Percentiles rank a stretch among this genome's conserved stretches.
These are phyloP conservation scores for Phoxinus phoxinus DNA, from an alignment of 2,113 vertebrate genomes.

Conservation along the genomic window DNA sequence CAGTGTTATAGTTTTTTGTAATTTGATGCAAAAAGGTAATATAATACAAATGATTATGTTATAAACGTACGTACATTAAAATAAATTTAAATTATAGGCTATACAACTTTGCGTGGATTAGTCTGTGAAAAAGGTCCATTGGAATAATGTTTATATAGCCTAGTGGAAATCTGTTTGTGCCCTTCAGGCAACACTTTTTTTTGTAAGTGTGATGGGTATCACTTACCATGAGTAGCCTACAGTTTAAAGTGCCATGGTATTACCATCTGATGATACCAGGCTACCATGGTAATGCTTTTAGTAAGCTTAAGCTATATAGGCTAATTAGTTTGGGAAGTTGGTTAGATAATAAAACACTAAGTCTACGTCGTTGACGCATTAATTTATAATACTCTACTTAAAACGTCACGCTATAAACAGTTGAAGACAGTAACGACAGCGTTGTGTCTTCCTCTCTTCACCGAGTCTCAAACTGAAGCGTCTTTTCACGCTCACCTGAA, in stretches of 20 bases:
- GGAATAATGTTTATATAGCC: neutral
- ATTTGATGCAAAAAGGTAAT: too few relatives aligned
- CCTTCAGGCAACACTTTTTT: neutral
- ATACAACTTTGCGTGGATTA: too few relatives aligned
- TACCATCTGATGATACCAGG: neutral
- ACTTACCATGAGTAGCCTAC: neutral
- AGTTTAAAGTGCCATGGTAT: neutral
- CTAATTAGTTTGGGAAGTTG: neutral
- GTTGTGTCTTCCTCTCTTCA: neutral
- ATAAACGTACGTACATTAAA: too few relatives aligned
- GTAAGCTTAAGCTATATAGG: neutral
- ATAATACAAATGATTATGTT: too few relatives aligned
- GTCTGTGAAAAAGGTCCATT: too few relatives aligned
- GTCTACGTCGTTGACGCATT: neutral
- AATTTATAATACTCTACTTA: neutral
- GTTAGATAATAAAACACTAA: neutral
- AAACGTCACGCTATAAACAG: neutral
- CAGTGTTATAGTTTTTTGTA: too few relatives aligned
- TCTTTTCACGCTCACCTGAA: conserved; percentile 3
- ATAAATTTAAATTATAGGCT: too few relatives aligned
- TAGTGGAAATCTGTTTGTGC: neutral
- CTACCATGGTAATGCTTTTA: neutral
- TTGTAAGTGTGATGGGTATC: neutral
- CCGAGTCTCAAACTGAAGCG: neutral
- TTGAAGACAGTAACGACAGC: neutral